Evolutionary conservation across 2,797 vertebrate species (phyloP).

Genomic region (Limosa lapponica): DNA sequence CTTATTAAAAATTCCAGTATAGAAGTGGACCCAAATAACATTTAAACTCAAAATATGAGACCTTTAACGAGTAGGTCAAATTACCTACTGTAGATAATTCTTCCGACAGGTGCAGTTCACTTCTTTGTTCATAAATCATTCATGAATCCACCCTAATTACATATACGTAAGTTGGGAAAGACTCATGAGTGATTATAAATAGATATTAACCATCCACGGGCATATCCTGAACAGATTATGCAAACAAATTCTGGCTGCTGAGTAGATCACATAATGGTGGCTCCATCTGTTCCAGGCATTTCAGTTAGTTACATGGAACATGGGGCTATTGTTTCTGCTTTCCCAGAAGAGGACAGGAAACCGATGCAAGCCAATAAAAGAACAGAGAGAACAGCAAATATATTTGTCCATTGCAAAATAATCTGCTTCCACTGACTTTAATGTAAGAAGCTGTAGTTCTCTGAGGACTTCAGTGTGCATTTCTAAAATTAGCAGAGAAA

Average conservation of each 20-base stretch:
- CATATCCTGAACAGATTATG: conserved; percentile 43
- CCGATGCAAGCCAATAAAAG: background rate
- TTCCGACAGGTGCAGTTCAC: background rate
- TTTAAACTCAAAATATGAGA: conserved; percentile 33
- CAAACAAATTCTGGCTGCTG: conserved; percentile 47
- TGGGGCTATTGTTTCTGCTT: conserved; percentile 1
- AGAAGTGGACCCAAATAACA: background rate
- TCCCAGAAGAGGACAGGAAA: background rate
- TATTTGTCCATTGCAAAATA: background rate
- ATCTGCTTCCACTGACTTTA: background rate
- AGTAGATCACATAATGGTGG: background rate
- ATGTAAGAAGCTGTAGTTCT: background rate
- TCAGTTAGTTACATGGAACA: background rate
- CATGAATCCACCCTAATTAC: background rate
- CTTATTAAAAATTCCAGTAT: conserved; percentile 23
- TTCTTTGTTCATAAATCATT: conserved; percentile 38
- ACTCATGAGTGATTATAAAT: conserved; percentile 33
- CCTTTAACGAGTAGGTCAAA: background rate
- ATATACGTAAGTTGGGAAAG: background rate
- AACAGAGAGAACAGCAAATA: background rate
- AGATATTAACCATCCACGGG: conserved; percentile 18
- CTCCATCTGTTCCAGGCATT: conserved; percentile 47
- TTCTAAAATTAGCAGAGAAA: background rate
- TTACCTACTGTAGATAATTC: background rate
- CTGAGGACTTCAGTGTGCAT: background rate